phyloP scores from a whole-genome alignment of 2,797 vertebrate genomes.

The Syndactyla subalaris region DNA sequence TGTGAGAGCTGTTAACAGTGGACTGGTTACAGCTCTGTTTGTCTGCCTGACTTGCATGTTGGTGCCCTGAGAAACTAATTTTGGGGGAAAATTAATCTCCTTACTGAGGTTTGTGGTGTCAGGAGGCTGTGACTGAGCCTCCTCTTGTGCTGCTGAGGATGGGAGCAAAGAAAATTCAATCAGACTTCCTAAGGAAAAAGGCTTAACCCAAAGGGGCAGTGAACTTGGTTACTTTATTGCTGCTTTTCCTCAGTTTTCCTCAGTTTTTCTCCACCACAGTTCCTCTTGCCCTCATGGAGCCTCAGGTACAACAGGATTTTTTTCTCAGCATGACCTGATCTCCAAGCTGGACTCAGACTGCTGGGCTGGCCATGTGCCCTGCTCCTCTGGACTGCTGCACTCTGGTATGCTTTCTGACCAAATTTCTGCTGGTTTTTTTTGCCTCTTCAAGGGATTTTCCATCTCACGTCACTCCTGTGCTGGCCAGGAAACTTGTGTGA shows the following conservation, averaged over 20 bases:
- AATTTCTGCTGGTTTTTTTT: neutral
- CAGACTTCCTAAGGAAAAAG: neutral
- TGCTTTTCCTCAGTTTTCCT: neutral
- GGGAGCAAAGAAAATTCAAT: neutral
- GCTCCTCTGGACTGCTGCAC: neutral
- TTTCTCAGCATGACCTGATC: neutral
- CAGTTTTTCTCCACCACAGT: neutral
- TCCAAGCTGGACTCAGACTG: neutral
- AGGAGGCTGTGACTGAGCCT: neutral
- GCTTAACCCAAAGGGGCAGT: neutral
- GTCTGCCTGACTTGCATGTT: rapidly evolving
- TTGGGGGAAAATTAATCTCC: neutral
- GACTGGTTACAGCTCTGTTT: neutral
- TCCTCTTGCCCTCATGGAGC: neutral
- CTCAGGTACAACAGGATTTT: neutral
- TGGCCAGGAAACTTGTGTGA: neutral
- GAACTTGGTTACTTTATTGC: neutral
- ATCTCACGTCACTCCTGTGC: neutral
- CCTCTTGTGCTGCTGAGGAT: neutral
- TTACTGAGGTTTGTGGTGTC: neutral
- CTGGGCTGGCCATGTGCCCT: neutral
- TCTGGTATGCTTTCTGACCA: neutral
- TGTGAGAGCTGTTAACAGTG: neutral
- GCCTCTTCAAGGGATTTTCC: neutral
- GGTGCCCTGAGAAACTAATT: neutral